A percentile compares a stretch with the other conserved stretches of the same genome.
phyloP scores from a whole-genome alignment of 2,113 vertebrate species.

The Tonatia bakeri region DNA sequence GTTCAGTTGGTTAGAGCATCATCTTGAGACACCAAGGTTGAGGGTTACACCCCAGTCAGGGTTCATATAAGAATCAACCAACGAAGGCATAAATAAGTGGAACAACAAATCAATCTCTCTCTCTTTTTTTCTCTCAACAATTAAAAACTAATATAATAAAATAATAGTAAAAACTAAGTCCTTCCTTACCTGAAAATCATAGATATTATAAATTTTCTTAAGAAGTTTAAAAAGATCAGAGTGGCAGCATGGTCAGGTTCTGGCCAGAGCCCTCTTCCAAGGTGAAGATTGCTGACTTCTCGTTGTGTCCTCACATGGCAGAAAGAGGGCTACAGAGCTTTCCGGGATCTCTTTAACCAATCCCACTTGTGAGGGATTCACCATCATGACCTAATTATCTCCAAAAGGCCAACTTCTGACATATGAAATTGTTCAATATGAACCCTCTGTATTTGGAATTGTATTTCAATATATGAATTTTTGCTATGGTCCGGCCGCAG shows the following conservation, averaged over 20 bases:
- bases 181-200: neutral
- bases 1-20: too few relatives aligned
- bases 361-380: neutral
- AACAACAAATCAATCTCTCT: too few relatives aligned
- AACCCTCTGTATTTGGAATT: neutral
- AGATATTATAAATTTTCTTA: neutral
- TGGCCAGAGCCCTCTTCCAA: neutral
- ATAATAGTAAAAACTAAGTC: too few relatives aligned
- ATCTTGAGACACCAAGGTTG: too few relatives aligned
- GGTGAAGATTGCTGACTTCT: neutral
- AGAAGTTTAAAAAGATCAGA: neutral
- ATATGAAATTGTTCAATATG: neutral
- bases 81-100: too few relatives aligned
- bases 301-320: neutral
- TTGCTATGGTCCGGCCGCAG: too few relatives aligned
- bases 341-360: neutral
- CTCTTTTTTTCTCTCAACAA: too few relatives aligned
- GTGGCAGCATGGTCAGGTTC: too few relatives aligned
- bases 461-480: neutral
- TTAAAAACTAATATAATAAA: too few relatives aligned
- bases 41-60: too few relatives aligned
- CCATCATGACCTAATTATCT: neutral
- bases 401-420: neutral
- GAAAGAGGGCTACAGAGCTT: neutral
- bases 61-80: too few relatives aligned